phyloP scores from a whole-genome alignment of 2,797 vertebrate species.

The Platyrinchus mystaceus region DNA sequence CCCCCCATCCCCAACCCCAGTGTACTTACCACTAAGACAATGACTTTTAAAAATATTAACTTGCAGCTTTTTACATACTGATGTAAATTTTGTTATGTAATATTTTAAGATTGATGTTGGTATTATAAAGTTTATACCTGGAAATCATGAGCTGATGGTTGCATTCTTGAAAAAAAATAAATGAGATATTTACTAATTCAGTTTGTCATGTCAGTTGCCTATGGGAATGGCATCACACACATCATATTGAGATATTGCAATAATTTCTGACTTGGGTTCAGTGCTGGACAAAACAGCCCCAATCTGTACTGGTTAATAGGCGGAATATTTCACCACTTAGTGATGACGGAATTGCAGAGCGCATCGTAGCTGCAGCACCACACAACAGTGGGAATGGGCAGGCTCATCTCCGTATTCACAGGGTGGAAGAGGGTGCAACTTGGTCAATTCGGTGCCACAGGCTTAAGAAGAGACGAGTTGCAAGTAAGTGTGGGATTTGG shows the following conservation, averaged over 20 bases:
- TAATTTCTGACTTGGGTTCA: background rate
- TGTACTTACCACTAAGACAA: conserved; percentile 43
- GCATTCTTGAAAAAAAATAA: conserved; percentile 73
- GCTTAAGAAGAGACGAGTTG: background rate
- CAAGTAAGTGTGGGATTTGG: background rate
- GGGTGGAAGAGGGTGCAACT: fast-evolving
- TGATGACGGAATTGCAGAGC: background rate
- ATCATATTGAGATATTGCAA: fast-evolving
- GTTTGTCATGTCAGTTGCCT: background rate
- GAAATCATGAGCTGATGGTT: conserved; percentile 70
- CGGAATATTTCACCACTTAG: background rate
- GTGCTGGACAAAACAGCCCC: background rate
- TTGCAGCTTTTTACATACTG: conserved; percentile 59
- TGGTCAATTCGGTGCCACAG: fast-evolving
- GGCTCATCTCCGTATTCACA: no score
- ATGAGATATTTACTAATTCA: conserved; percentile 60
- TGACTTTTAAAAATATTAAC: conserved; percentile 68
- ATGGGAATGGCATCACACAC: background rate
- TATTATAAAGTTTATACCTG: conserved; percentile 68
- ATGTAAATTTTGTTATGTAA: conserved; percentile 64
- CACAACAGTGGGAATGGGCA: background rate
- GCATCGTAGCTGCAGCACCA: background rate
- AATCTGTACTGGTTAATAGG: background rate
- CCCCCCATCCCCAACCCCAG: background rate
- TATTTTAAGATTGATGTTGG: conserved; percentile 66